Evolutionary conservation across 2,113 vertebrate species (phyloP).

Genomic region (Pipra filicauda): DNA sequence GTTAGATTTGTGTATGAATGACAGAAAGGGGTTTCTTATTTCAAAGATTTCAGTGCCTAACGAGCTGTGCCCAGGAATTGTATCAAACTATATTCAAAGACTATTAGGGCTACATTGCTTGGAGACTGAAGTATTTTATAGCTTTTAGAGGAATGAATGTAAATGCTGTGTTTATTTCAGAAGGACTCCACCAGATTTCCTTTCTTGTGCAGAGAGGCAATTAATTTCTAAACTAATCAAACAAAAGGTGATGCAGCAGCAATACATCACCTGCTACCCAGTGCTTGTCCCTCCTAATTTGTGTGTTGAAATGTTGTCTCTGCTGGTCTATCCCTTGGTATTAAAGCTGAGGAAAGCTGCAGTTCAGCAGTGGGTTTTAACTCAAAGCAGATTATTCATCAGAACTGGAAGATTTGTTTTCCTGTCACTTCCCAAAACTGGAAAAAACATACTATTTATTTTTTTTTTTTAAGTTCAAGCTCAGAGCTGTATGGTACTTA

Average conservation of each 20-base stretch:
- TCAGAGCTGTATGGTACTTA: neutral
- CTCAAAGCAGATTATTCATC: neutral
- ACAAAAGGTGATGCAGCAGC: neutral
- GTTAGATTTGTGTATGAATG: neutral
- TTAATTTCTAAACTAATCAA: conserved; percentile 15
- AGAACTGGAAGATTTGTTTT: neutral
- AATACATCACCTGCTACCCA: neutral
- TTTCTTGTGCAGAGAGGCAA: neutral
- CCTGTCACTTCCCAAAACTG: neutral
- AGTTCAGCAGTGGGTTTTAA: neutral
- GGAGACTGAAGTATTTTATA: neutral
- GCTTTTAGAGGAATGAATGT: neutral
- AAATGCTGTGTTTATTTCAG: neutral
- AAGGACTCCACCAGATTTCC: neutral
- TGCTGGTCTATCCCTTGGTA: neutral
- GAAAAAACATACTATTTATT: neutral
- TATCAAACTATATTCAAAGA: neutral
- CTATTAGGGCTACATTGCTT: neutral
- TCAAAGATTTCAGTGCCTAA: neutral
- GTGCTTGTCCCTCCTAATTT: neutral
- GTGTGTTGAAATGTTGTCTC: neutral
- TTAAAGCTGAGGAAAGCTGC: neutral
- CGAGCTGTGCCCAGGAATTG: neutral
- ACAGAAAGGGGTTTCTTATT: neutral
- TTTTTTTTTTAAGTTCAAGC: neutral